phyloP scores from a whole-genome alignment of 2,888 invertebrate species.

The Esperia sulphurella region DNA sequence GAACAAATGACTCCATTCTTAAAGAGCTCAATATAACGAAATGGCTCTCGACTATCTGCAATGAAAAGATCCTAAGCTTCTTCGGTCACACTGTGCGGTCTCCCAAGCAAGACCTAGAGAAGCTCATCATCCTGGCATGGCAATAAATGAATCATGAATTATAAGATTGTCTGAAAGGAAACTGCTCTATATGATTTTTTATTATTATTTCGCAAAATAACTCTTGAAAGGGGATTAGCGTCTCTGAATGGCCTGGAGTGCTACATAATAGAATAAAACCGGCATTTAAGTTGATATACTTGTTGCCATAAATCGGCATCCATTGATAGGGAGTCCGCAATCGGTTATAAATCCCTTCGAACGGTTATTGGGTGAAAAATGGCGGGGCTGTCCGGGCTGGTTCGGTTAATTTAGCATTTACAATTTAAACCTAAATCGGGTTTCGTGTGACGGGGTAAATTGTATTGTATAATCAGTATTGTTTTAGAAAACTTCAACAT shows the following conservation, averaged over 20 bases:
- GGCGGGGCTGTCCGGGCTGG: conserved; percentile 9
- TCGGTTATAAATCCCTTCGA: conserved; percentile 17
- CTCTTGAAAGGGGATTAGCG: not conserved
- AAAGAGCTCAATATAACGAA: no score
- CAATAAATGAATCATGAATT: no score
- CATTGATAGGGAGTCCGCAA: conserved; percentile 14
- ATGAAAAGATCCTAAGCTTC: no score
- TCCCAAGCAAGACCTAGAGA: no score
- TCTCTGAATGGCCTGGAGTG: not conserved
- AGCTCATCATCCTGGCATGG: no score
- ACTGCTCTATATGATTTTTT: no score
- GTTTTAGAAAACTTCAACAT: no score
- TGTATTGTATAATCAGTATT: not conserved
- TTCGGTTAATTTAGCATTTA: conserved; percentile 12
- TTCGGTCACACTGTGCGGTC: no score
- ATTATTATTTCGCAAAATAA: not conserved
- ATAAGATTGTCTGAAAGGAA: no score
- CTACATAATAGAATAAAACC: conserved; percentile 15
- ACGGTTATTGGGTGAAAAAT: conserved; percentile 18
- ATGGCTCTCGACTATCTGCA: no score
- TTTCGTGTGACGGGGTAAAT: not conserved
- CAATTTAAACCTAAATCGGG: not conserved
- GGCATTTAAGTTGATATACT: conserved; percentile 7
- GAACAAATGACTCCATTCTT: no score
- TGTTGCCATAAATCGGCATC: conserved; percentile 16